Percentiles rank a stretch among this genome's conserved stretches.
Conservation (phyloP, 1,140 invertebrate species). For the Drosophila micromelanica region DNA sequence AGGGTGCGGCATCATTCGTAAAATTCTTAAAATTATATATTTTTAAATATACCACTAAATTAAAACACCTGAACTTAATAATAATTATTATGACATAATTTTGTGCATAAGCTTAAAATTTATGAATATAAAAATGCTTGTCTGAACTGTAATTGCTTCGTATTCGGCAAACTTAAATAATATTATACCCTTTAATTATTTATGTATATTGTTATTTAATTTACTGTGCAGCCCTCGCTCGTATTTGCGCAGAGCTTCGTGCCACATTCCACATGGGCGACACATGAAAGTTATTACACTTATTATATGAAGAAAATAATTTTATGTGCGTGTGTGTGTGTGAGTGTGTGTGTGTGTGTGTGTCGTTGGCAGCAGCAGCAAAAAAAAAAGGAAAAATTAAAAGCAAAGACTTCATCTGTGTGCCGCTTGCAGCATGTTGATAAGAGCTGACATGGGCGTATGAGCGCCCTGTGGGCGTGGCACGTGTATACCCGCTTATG, state of each 20-base stretch:
- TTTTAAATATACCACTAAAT: too few species aligned
- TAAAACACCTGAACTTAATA: too few species aligned
- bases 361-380: slow-evolving; percentile 31
- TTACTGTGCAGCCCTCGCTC: slow-evolving; percentile 18
- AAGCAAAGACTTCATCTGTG: slow-evolving; percentile 77
- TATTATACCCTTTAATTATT: too few species aligned
- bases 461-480: slow-evolving; percentile 40
- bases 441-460: slow-evolving; percentile 55
- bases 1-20: too few species aligned
- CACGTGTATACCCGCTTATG: not conserved
- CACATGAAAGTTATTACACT: slow-evolving; percentile 82
- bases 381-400: slow-evolving; percentile 56
- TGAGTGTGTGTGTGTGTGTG: not conserved
- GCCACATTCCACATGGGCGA: slow-evolving; percentile 49
- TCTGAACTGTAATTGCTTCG: too few species aligned
- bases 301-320: slow-evolving; percentile 83
- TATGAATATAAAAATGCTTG: too few species aligned
- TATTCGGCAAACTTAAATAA: too few species aligned
- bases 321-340: slow-evolving; percentile 52
- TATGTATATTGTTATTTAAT: not conserved
- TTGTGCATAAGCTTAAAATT: too few species aligned
- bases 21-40: too few species aligned
- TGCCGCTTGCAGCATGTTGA: slow-evolving; percentile 71
- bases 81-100: too few species aligned
- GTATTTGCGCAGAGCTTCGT: slow-evolving; percentile 35